A percentile compares a stretch with the other conserved stretches of the same genome.
These are phyloP conservation scores for Campylomormyrus tamandua DNA, from an alignment of 2,113 vertebrate genomes.

Conservation along the genomic window DNA sequence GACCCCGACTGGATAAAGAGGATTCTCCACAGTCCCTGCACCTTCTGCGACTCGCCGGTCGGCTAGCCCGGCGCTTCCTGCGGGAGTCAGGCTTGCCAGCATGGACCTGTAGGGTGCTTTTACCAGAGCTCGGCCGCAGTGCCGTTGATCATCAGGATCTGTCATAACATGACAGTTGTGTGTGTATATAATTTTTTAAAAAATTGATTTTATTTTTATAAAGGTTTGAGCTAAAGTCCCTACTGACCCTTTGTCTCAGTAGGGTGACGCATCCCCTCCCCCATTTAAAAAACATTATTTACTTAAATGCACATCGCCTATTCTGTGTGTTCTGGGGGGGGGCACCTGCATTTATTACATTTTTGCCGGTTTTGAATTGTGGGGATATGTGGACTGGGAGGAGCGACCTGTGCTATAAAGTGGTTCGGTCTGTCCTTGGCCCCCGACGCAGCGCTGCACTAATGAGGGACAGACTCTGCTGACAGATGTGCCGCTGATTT, in stretches of 20 bases:
- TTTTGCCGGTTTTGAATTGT: not conserved
- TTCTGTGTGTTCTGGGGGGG: not conserved
- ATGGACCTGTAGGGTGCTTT: not conserved
- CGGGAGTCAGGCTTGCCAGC: not conserved
- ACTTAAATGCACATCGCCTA: not conserved
- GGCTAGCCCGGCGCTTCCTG: slow-evolving; percentile 55
- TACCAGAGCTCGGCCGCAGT: not conserved
- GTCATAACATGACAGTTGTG: not conserved
- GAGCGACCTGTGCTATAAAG: slow-evolving; percentile 43
- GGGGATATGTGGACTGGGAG: not conserved
- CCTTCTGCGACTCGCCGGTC: slow-evolving; percentile 87
- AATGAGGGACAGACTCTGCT: slow-evolving; percentile 63
- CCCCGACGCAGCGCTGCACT: slow-evolving; percentile 63
- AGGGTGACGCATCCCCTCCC: not conserved
- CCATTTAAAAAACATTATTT: not conserved
- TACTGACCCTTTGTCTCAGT: not conserved
- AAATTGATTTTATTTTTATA: not conserved
- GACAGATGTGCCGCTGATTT: slow-evolving; percentile 67
- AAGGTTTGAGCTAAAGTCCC: not conserved
- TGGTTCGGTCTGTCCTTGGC: slow-evolving; percentile 43
- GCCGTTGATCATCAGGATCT: not conserved
- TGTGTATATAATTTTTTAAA: not conserved
- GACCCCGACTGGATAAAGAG: slow-evolving; percentile 95
- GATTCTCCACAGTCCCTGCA: slow-evolving; percentile 80
- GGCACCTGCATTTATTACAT: not conserved